phyloP scores from a whole-genome alignment of 2,888 invertebrate species.

The Sicus ferrugineus region DNA sequence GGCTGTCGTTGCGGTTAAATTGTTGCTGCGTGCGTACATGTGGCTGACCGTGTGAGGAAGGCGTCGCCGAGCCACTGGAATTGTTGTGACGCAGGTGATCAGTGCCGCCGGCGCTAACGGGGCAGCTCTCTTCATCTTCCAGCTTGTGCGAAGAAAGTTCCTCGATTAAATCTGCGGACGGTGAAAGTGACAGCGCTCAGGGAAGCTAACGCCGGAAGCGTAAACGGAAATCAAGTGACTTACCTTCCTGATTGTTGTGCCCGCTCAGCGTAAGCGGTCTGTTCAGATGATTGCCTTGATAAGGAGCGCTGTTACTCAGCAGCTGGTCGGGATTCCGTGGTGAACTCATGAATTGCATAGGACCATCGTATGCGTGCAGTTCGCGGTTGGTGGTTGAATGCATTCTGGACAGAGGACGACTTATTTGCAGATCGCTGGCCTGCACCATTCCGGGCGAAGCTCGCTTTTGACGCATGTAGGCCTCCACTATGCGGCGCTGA shows the following conservation, averaged over 20 bases:
- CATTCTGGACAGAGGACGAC: conserved; percentile 77
- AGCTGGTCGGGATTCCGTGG: conserved; percentile 84
- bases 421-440: conserved; percentile 80
- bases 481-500: conserved; percentile 86
- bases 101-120: conserved; percentile 44
- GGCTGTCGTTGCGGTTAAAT: conserved; percentile 42
- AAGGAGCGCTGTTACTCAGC: conserved; percentile 62
- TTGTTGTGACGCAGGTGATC: conserved; percentile 40
- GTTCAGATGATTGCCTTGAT: conserved; percentile 27
- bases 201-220: background rate
- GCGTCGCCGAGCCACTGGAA: conserved; percentile 55
- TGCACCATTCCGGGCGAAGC: conserved; percentile 87
- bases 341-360: conserved; percentile 84
- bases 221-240: background rate
- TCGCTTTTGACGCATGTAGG: conserved; percentile 86
- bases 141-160: conserved; percentile 65
- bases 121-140: conserved; percentile 72
- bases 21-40: conserved; percentile 41
- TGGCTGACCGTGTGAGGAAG: conserved; percentile 33
- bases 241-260: conserved; percentile 38
- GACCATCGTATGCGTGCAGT: conserved; percentile 76
- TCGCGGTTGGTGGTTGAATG: conserved; percentile 68
- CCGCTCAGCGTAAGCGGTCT: conserved; percentile 17
- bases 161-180: conserved; percentile 57
- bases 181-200: no score